Percentiles rank a stretch among this genome's conserved stretches.
phyloP scores from a whole-genome alignment of 2,888 invertebrate genomes.

The Agrotis ipsilon region DNA sequence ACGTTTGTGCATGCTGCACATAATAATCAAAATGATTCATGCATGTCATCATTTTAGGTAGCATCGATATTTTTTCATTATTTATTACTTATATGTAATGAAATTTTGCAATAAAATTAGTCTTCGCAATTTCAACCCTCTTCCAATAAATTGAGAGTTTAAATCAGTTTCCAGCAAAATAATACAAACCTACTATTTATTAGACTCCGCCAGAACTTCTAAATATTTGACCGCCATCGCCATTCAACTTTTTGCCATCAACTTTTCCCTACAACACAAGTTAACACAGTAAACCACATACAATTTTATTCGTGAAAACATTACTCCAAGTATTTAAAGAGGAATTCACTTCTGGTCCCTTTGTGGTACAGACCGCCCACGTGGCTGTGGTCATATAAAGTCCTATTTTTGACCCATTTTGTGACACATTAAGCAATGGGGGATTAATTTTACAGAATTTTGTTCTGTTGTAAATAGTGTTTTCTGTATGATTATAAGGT shows the following conservation, averaged over 20 bases:
- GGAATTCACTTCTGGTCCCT: conserved; percentile 60
- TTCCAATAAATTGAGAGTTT: background rate
- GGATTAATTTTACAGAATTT: conserved; percentile 60
- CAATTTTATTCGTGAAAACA: conserved; percentile 43
- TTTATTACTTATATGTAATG: too few relatives aligned
- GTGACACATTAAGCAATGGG: conserved; percentile 53
- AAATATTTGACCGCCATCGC: conserved; percentile 35
- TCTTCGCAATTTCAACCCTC: background rate
- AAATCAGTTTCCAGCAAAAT: background rate
- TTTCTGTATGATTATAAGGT: conserved; percentile 23
- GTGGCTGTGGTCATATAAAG: conserved; percentile 47
- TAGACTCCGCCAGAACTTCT: background rate
- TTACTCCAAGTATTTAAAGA: conserved; percentile 55
- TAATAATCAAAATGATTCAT: too few relatives aligned
- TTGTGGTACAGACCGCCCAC: conserved; percentile 64
- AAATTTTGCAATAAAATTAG: background rate
- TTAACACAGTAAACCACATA: conserved; percentile 45
- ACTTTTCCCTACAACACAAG: conserved; percentile 31
- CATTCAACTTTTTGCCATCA: conserved; percentile 36
- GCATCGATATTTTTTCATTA: too few relatives aligned
- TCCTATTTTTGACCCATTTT: conserved; percentile 62
- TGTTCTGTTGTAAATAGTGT: conserved; percentile 40
- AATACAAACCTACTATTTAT: background rate
- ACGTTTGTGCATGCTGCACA: too few relatives aligned
- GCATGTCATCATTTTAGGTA: too few relatives aligned